Conservation (phyloP, 2,888 invertebrate genomes). For the Sarcophaga subvicina region DNA sequence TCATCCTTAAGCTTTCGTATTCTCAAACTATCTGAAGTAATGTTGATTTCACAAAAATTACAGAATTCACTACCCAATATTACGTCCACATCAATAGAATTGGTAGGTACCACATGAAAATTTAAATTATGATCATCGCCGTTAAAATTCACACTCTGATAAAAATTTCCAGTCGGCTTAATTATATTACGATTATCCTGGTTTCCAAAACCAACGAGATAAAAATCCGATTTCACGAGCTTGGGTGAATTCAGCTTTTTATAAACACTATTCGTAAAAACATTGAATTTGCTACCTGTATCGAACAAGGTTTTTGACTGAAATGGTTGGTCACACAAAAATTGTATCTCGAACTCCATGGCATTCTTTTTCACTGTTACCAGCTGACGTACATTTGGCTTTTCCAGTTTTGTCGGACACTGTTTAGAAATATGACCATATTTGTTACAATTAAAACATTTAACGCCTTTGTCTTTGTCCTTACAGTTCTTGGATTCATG, state of each 20-base stretch:
- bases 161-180: slow-evolving; percentile 13
- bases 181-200: slow-evolving; percentile 2
- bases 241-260: slow-evolving; percentile 2
- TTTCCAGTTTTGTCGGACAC: slow-evolving; percentile 30
- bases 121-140: slow-evolving; percentile 27
- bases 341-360: slow-evolving; percentile 27
- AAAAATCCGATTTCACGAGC: slow-evolving; percentile 7
- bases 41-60: slow-evolving; percentile 29
- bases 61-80: slow-evolving; percentile 51
- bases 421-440: slow-evolving; percentile 48
- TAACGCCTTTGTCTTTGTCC: slow-evolving; percentile 49
- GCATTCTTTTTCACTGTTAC: not conserved
- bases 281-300: slow-evolving; percentile 34
- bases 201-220: slow-evolving; percentile 36
- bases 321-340: not conserved
- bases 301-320: slow-evolving; percentile 28
- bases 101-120: slow-evolving; percentile 46
- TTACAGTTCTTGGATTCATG: slow-evolving; percentile 50
- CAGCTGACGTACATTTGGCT: slow-evolving; percentile 27
- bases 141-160: slow-evolving; percentile 15
- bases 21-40: slow-evolving; percentile 22
- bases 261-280: slow-evolving; percentile 8
- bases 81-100: slow-evolving; percentile 32
- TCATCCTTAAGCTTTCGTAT: slow-evolving; percentile 24
- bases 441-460: slow-evolving; percentile 58